These are phyloP conservation scores for Dendroctonus ponderosae DNA, from an alignment of 1,140 invertebrate species.

Conservation along the genomic window DNA sequence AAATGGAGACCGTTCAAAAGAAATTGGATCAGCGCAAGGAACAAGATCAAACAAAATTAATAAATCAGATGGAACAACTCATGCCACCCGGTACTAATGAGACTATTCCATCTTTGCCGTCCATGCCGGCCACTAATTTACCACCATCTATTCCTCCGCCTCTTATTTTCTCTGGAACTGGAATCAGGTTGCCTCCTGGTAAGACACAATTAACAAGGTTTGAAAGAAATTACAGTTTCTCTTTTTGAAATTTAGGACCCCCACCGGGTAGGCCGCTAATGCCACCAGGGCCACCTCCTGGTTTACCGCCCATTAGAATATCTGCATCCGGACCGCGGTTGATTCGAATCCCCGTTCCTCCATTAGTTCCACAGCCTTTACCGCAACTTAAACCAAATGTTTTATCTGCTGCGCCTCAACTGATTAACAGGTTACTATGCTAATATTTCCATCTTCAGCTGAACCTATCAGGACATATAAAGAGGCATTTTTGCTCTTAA, in stretches of 20 bases:
- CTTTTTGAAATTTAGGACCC: constrained; percentile 48
- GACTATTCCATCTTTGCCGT: constrained; percentile 41
- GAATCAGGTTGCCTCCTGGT: constrained; percentile 58
- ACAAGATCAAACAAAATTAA: constrained; percentile 59
- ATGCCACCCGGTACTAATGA: constrained; percentile 45
- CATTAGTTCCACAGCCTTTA: constrained; percentile 52
- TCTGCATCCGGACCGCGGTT: constrained; percentile 55
- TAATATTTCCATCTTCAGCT: background rate
- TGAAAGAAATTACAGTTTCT: background rate
- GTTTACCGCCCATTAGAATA: constrained; percentile 56
- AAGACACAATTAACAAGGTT: constrained; percentile 6
- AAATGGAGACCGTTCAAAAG: constrained; percentile 82
- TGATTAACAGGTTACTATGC: constrained; percentile 61
- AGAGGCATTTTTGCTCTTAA: constrained; percentile 1
- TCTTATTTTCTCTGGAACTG: constrained; percentile 52
- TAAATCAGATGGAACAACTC: constrained; percentile 40
- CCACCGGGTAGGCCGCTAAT: constrained; percentile 61
- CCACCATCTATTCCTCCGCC: constrained; percentile 58
- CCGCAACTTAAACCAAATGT: constrained; percentile 62
- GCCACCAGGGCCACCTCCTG: constrained; percentile 69
- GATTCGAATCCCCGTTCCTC: constrained; percentile 59
- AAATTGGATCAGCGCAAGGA: constrained; percentile 67
- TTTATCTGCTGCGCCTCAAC: constrained; percentile 77
- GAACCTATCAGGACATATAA: too few species aligned
- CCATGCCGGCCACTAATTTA: constrained; percentile 56